These are phyloP conservation scores for Malthinus seriepunctatus DNA, from an alignment of 2,888 invertebrate species.

Conservation along the genomic window DNA sequence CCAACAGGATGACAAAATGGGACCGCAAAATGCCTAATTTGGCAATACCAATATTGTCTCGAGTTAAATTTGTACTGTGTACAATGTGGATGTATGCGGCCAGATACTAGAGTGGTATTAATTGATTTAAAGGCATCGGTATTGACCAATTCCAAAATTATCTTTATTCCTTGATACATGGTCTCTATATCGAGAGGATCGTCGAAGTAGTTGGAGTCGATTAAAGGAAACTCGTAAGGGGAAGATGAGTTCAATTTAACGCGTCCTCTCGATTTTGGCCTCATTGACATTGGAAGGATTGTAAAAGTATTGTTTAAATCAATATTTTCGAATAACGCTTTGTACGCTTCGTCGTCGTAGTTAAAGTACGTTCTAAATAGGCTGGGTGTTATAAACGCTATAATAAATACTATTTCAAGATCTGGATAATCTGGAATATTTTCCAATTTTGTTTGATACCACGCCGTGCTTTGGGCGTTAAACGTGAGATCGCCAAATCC, in stretches of 20 bases:
- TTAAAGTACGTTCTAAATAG: too few relatives aligned
- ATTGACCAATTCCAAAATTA: slow-evolving; percentile 28
- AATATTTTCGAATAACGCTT: slow-evolving; percentile 19
- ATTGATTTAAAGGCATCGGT: slow-evolving; percentile 64
- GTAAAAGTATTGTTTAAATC: slow-evolving; percentile 27
- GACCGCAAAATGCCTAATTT: slow-evolving; percentile 51
- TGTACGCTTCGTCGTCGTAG: background rate
- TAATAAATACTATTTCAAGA: too few relatives aligned
- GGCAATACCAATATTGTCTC: slow-evolving; percentile 58
- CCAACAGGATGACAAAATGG: slow-evolving; percentile 58
- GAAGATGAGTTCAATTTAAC: slow-evolving; percentile 37
- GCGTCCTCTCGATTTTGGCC: slow-evolving; percentile 39
- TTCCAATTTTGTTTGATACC: slow-evolving; percentile 3
- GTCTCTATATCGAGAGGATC: slow-evolving; percentile 61
- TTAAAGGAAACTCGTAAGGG: slow-evolving; percentile 41
- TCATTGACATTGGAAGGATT: slow-evolving; percentile 14
- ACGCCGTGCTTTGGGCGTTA: slow-evolving; percentile 31
- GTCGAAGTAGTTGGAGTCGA: slow-evolving; percentile 36
- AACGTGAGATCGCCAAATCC: slow-evolving; percentile 34
- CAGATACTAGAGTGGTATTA: slow-evolving; percentile 59
- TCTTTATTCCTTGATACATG: slow-evolving; percentile 63
- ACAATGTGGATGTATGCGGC: slow-evolving; percentile 56
- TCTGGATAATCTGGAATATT: too few relatives aligned
- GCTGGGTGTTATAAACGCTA: too few relatives aligned
- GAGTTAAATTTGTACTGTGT: slow-evolving; percentile 42